Evolutionary conservation across 2,113 vertebrate species (phyloP), one percentile per base, ranked within the genome.

Genomic region (Himantopus leucocephalus): DNA sequence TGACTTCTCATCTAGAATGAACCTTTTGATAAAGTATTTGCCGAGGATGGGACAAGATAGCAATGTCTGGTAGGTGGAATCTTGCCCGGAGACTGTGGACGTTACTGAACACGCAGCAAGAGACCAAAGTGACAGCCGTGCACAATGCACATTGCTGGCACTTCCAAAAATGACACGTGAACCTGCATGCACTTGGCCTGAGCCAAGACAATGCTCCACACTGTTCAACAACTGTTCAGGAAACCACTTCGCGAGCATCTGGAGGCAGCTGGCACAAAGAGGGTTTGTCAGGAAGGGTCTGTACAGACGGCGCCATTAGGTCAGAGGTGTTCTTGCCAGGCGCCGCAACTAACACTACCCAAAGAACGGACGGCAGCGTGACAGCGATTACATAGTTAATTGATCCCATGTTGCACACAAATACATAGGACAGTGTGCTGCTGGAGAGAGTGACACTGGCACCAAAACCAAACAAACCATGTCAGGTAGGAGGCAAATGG

Each of bases 301-400:
- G 2, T 26, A 20, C 70, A 20, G 56, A 43, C 20, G 7, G 62
- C 26, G 23, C 24, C 10, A 0, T 18, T 48, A 10, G 7, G 1
- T 58, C 41, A 22, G 35, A 34, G 45, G 4, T 37, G 35, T 5
- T 60, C 15, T 39, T 39, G 35, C 2, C 21, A 4, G 48, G 41
- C 56, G 18, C 5, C 0, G 1, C 1, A 3, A 30, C 52, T 15
- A 7, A 3, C 6, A 13, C 4, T 21, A 2, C 30, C 30, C 27
- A 3, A 4, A 8, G 35, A 37, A 37, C 0, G 1, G 15, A 12
- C 32, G 41, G 64, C 74, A 29, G 56, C 19, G 5, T 14, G 27
- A 18, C 85, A 67, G 41, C 37, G 72, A 5, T 27, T 2, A 3
- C 20, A 5, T 18, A 6, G 9, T 3, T 45, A 35, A 34, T 3